Evolutionary conservation across 2,888 invertebrate species (phyloP).

Genomic region (Lasioglossum morio): DNA sequence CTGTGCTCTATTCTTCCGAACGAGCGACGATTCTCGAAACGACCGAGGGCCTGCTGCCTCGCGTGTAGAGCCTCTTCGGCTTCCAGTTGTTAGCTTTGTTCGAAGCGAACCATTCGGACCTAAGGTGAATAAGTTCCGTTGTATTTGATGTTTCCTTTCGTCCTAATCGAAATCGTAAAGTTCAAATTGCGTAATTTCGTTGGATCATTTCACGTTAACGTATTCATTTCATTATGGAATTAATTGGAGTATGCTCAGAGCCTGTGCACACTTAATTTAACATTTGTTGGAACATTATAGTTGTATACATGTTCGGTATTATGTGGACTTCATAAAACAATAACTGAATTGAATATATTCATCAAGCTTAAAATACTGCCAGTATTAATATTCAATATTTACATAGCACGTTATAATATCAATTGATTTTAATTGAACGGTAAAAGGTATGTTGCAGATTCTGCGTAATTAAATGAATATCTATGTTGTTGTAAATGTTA

Average conservation of each 20-base stretch:
- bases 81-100: background rate
- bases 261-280: background rate
- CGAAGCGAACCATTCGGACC: background rate
- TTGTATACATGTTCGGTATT: background rate
- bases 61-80: background rate
- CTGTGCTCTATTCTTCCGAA: background rate
- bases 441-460: background rate
- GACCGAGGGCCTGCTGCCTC: background rate
- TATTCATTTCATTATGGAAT: background rate
- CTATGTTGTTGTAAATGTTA: background rate
- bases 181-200: background rate
- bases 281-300: too few relatives aligned
- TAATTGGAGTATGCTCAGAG: background rate
- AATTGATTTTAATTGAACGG: background rate
- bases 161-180: background rate
- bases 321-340: background rate
- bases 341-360: background rate
- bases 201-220: background rate
- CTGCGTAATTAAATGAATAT: background rate
- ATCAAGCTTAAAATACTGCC: background rate
- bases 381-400: background rate
- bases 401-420: background rate
- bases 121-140: background rate
- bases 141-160: background rate
- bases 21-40: constrained; percentile 2